phyloP scores from a whole-genome alignment of 1,140 invertebrate species.

The Eciton burchellii region DNA sequence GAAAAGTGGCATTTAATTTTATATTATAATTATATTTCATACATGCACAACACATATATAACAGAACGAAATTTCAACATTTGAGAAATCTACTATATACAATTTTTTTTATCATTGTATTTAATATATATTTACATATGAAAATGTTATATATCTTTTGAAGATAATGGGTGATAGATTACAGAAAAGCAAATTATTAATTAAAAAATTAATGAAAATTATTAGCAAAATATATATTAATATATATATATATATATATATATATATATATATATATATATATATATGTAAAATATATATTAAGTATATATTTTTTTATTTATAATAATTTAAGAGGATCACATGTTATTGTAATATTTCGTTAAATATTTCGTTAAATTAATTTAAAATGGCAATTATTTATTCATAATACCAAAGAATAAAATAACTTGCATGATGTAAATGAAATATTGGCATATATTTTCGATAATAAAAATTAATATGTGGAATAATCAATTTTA shows the following conservation, averaged over 20 bases:
- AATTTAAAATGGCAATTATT: conserved; percentile 26
- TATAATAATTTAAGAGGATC: conserved; percentile 21
- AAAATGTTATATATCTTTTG: too few species aligned
- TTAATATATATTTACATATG: conserved; percentile 8
- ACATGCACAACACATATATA: background rate
- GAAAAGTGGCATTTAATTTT: conserved; percentile 17
- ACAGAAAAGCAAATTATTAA: conserved; percentile 13
- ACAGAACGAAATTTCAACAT: background rate
- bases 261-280: conserved; percentile 30
- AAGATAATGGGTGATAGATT: conserved; percentile 1
- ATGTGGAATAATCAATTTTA: background rate
- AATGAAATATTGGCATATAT: conserved; percentile 27
- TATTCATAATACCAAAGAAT: conserved; percentile 38
- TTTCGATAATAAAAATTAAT: conserved; percentile 25
- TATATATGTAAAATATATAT: conserved; percentile 1
- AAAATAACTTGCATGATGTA: conserved; percentile 22
- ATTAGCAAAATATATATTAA: background rate
- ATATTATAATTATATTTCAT: conserved; percentile 7
- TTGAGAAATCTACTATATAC: conserved; percentile 17
- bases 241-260: conserved; percentile 21
- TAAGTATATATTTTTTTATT: conserved; percentile 37
- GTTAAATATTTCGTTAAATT: conserved; percentile 34
- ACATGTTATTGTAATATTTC: conserved; percentile 22
- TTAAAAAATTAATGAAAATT: too few species aligned
- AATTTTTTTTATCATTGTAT: conserved; percentile 46